A percentile compares a stretch with the other conserved stretches of the same genome.
phyloP scores from a whole-genome alignment of 2,888 invertebrate species.

The Polylopha cassiicola region DNA sequence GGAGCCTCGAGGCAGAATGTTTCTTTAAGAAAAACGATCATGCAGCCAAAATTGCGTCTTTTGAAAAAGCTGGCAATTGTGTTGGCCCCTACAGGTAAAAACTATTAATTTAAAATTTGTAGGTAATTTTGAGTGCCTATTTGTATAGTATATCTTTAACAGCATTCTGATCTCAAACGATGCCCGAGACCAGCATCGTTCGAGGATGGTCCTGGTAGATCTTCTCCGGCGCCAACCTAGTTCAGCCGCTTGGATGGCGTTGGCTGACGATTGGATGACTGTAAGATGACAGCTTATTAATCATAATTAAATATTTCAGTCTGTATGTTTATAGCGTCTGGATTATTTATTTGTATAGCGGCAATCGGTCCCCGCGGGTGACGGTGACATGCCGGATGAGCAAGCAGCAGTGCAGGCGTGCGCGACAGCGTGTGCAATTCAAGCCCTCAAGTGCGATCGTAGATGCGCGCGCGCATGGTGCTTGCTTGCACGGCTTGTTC shows the following conservation, averaged over 20 bases:
- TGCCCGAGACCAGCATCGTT: constrained; percentile 35
- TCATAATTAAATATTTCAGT: background rate
- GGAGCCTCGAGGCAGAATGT: constrained; percentile 58
- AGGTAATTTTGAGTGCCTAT: too few species aligned
- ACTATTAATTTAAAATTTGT: too few species aligned
- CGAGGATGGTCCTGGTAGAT: constrained; percentile 45
- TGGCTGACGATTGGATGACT: constrained; percentile 54
- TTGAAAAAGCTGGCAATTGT: constrained; percentile 41
- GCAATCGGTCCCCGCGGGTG: constrained; percentile 30
- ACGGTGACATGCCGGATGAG: constrained; percentile 33
- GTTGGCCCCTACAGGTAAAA: constrained; percentile 43
- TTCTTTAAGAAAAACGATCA: constrained; percentile 41
- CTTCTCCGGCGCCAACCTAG: constrained; percentile 54
- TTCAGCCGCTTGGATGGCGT: constrained; percentile 61
- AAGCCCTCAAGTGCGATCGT: constrained; percentile 57
- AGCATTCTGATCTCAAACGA: constrained; percentile 55
- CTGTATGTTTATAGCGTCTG: background rate
- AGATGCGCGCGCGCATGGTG: constrained; percentile 56
- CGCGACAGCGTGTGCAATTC: constrained; percentile 49
- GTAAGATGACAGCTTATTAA: too few species aligned
- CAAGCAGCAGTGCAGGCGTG: constrained; percentile 32
- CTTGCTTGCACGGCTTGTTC: constrained; percentile 42
- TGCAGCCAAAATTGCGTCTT: constrained; percentile 36
- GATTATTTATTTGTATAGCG: constrained; percentile 30
- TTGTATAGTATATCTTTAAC: too few species aligned